These are phyloP conservation scores for Lineus longissimus DNA, from an alignment of 1,140 invertebrate genomes.

Conservation along the genomic window DNA sequence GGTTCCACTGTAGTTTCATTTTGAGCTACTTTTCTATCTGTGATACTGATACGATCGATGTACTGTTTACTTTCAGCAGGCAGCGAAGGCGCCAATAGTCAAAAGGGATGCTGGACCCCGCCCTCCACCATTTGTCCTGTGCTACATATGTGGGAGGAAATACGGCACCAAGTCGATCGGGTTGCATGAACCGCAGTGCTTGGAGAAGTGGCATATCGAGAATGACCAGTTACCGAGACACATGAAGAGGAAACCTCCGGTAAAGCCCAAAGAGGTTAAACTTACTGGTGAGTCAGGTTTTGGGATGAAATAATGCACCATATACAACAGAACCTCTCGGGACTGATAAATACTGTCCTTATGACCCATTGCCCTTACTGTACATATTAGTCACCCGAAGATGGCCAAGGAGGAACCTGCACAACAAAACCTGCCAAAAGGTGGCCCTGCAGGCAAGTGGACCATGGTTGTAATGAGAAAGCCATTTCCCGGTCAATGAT, in stretches of 20 bases:
- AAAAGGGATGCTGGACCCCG: not conserved
- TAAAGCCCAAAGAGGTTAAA: slow-evolving; percentile 62
- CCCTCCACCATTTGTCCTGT: slow-evolving; percentile 59
- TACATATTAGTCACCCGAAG: slow-evolving; percentile 4
- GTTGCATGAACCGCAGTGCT: slow-evolving; percentile 76
- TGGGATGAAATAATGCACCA: slow-evolving; percentile 20
- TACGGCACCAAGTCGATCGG: slow-evolving; percentile 70
- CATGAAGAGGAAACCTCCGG: slow-evolving; percentile 60
- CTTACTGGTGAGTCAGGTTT: slow-evolving; percentile 49
- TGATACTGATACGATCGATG: no score
- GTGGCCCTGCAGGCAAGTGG: not conserved
- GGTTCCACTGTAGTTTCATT: no score
- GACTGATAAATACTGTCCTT: no score
- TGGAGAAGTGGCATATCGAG: slow-evolving; percentile 70
- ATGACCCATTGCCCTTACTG: no score
- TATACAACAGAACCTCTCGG: no score
- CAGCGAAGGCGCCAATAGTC: not conserved
- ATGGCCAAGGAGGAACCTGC: slow-evolving; percentile 14
- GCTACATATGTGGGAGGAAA: slow-evolving; percentile 69
- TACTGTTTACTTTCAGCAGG: no score
- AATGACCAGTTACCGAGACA: slow-evolving; percentile 63
- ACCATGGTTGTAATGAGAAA: no score
- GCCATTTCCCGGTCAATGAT: no score
- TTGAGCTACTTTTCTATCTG: no score
- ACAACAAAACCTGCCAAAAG: not conserved